These are phyloP conservation scores for Alosa sapidissima DNA, from an alignment of 2,797 vertebrate genomes.

Conservation along the genomic window DNA sequence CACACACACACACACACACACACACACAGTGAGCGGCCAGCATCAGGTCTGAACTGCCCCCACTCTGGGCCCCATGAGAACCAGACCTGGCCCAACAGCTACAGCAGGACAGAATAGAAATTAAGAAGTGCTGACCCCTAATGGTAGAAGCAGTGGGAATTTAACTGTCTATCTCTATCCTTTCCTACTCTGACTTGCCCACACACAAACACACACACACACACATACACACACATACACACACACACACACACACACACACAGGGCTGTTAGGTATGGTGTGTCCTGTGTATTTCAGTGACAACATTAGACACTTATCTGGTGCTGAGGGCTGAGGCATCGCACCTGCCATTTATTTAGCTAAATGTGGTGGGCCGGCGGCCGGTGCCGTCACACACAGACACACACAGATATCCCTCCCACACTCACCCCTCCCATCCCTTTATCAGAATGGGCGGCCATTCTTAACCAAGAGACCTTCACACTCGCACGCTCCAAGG, in stretches of 20 bases:
- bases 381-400: background rate
- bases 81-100: too few relatives aligned
- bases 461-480: background rate
- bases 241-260: background rate
- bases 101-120: too few relatives aligned
- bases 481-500: background rate
- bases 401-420: conserved; percentile 1
- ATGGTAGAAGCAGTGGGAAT: too few relatives aligned
- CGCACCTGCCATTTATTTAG: background rate
- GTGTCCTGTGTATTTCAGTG: background rate
- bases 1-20: background rate
- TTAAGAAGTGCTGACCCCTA: too few relatives aligned
- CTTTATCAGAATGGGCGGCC: too few relatives aligned
- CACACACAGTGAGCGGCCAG: background rate
- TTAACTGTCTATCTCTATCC: too few relatives aligned
- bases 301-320: background rate
- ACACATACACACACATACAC: too few relatives aligned
- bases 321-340: background rate
- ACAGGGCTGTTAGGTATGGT: background rate
- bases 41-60: too few relatives aligned
- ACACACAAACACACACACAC: too few relatives aligned
- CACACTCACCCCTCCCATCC: background rate
- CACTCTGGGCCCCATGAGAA: too few relatives aligned
- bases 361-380: too few relatives aligned
- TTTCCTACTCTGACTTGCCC: too few relatives aligned